A percentile compares a stretch with the other conserved stretches of the same genome.
Conservation (phyloP, 2,888 invertebrate species). For the Dicycla oo region DNA sequence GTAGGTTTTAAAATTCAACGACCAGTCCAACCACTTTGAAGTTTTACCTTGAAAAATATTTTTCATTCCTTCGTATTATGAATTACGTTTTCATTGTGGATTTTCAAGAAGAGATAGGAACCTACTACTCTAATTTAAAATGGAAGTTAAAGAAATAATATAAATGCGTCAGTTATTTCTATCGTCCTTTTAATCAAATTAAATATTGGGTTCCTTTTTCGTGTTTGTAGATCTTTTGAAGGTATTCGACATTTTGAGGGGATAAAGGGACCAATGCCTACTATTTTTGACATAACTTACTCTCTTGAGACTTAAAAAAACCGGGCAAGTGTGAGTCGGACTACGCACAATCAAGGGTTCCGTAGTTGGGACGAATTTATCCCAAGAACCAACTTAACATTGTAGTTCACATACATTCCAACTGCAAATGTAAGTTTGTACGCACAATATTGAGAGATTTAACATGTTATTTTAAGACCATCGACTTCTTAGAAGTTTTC, state of each 20-base stretch:
- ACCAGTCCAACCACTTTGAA: conserved; percentile 31
- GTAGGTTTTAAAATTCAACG: conserved; percentile 51
- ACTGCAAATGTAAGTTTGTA: too few relatives aligned
- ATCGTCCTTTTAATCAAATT: conserved; percentile 37
- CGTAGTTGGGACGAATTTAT: too few relatives aligned
- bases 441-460: too few relatives aligned
- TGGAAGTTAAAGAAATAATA: conserved; percentile 25
- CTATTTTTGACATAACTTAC: conserved; percentile 12
- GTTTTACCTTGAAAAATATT: conserved; percentile 39
- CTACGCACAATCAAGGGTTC: too few relatives aligned
- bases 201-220: conserved; percentile 25
- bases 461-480: too few relatives aligned
- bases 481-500: too few relatives aligned
- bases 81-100: conserved; percentile 24
- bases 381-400: too few relatives aligned
- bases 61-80: conserved; percentile 28
- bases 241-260: background rate
- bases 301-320: conserved; percentile 1
- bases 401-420: too few relatives aligned
- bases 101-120: conserved; percentile 1
- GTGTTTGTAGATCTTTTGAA: conserved; percentile 9
- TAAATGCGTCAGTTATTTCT: conserved; percentile 10
- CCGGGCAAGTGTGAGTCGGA: too few relatives aligned
- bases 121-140: conserved; percentile 34
- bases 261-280: too few relatives aligned